Conservation (phyloP, 2,113 vertebrate genomes). For the Taxidea taxus region DNA sequence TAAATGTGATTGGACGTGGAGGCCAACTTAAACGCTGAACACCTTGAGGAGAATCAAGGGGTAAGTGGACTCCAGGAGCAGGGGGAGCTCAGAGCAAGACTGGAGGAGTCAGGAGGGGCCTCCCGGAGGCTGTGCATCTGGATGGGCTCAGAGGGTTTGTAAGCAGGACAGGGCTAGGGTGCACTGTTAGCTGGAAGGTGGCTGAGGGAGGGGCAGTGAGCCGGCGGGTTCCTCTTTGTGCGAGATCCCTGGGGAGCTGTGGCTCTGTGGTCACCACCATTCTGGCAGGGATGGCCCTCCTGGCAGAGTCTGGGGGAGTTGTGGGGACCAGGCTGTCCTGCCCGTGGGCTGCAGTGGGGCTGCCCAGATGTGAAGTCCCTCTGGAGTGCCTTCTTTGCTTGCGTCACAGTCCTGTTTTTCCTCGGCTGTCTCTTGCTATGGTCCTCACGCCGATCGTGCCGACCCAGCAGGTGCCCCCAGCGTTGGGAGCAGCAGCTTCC, state of each 20-base stretch:
- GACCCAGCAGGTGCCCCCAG: rapidly evolving
- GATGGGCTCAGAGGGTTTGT: not conserved
- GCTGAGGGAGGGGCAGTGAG: no score
- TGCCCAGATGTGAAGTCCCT: not conserved
- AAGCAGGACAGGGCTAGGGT: not conserved
- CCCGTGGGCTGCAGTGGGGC: rapidly evolving
- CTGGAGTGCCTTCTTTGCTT: not conserved
- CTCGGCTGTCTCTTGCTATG: not conserved
- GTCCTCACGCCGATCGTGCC: rapidly evolving
- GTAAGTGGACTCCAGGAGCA: not conserved
- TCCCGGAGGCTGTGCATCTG: not conserved
- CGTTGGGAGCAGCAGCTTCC: not conserved
- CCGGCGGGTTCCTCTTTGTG: not conserved
- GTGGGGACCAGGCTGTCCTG: not conserved
- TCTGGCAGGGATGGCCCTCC: not conserved
- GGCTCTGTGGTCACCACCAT: not conserved
- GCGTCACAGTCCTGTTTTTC: not conserved
- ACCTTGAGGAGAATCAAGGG: not conserved
- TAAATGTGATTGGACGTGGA: not conserved
- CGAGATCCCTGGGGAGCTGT: not conserved
- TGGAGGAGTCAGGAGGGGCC: not conserved
- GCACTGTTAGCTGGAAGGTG: not conserved
- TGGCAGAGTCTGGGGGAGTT: not conserved
- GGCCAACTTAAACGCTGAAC: not conserved
- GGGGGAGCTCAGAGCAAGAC: not conserved